phyloP scores from a whole-genome alignment of 2,113 vertebrate species.

The Eulacestoma nigropectus region DNA sequence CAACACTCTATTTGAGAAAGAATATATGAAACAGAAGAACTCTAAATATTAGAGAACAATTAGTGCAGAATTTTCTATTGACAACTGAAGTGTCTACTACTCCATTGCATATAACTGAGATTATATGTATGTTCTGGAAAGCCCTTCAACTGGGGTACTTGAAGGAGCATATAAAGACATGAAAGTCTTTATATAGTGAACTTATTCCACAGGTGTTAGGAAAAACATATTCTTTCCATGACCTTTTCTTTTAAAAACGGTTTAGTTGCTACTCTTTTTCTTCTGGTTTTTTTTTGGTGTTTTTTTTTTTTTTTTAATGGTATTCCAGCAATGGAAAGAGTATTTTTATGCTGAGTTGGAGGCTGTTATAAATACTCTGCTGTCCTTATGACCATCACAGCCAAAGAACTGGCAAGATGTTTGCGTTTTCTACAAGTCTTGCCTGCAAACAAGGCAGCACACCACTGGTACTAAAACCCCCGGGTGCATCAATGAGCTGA shows the following conservation, averaged over 20 bases:
- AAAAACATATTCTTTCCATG: background rate
- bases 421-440: background rate
- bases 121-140: background rate
- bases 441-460: background rate
- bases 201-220: background rate
- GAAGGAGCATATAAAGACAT: background rate
- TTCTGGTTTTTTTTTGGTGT: background rate
- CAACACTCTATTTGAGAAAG: background rate
- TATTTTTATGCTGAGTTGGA: slow-evolving; percentile 10
- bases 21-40: background rate
- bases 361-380: background rate
- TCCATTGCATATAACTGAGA: background rate
- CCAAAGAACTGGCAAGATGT: background rate
- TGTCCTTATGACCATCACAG: background rate
- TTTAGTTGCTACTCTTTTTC: background rate
- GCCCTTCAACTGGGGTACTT: background rate
- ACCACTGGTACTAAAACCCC: background rate
- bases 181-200: background rate
- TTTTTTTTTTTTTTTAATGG: background rate
- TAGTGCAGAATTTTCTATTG: background rate
- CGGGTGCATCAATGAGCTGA: background rate
- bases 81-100: background rate
- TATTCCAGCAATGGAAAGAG: background rate
- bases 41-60: background rate
- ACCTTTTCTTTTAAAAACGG: background rate